Base-by-base conservation (phyloP, 1,140 invertebrate genomes). In the Lasioglossum baleicum region DNA sequence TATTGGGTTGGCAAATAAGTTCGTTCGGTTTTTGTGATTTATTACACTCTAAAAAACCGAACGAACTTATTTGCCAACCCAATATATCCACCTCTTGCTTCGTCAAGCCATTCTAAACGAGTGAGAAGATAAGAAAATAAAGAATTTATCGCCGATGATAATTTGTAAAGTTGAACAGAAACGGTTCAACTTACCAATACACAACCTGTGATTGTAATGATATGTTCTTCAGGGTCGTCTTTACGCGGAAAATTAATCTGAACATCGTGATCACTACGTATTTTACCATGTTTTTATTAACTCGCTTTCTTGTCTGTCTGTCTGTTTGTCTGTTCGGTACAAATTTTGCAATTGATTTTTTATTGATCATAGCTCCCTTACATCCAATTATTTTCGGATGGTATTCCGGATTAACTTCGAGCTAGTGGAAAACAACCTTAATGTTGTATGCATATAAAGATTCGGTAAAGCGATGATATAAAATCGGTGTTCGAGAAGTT, bases 371-470 rank as follows among this genome's bases (percentile, higher is more conserved):
- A 60, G 95, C 94, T 75, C 98, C 98, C 83, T 95, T 95, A 80
- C 96, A 96, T 11, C 98, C 98, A 92, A 98, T 98, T 76, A 99
- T 97, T 89, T 98, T 97, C 0, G 97, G 97, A 93, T 98, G 97
- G 92, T 97, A 98, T 83, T 97, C 96, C 8, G 97, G 96, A 93
- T 98, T 96, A 40, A 99, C 97, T 93, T 97, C 95, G 83, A 99
- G 94, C 94, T 96, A 94, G 71, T 96, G 92, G 40, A 66, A 72
- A 77, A 70, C 51, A 65, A 74, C 78, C 15, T 44, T n/a, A 44
- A 10, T 44, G 4, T n/a, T 44, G 2, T 44, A 35, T 3, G 1
- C 35, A 3, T 35, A 35, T 3, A 35, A 35, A 35, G 35, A 2
- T 35, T 35, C 35, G 35, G 35, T 35, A 35, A 5, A 5, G 35